Evolutionary conservation across 2,113 vertebrate genomes (phyloP).

Genomic region (Phasianus colchicus): DNA sequence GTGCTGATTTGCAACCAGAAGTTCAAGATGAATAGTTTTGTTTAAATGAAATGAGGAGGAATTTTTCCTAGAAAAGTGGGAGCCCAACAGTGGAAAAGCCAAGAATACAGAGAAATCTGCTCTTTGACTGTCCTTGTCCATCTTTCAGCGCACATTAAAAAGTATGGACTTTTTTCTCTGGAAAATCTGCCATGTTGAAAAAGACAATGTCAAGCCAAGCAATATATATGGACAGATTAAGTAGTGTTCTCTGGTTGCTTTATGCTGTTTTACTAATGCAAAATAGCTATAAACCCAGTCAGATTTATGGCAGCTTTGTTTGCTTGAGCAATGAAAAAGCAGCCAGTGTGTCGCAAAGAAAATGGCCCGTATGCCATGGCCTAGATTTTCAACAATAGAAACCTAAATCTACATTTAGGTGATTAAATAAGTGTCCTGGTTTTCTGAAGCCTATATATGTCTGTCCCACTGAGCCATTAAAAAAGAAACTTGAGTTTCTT

Average conservation of each 20-base stretch:
- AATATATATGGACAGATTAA: neutral
- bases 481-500: neutral
- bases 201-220: neutral
- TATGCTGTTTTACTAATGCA: neutral
- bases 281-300: neutral
- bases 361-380: conserved; percentile 1
- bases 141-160: neutral
- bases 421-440: conserved; percentile 40
- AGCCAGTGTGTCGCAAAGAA: neutral
- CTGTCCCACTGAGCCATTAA: neutral
- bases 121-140: neutral
- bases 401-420: conserved; percentile 15
- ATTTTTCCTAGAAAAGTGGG: neutral
- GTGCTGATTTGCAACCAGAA: conserved; percentile 10
- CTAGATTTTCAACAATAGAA: conserved; percentile 41
- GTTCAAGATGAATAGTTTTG: neutral
- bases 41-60: conserved; percentile 5
- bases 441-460: conserved; percentile 12
- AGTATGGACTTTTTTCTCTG: neutral
- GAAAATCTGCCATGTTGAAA: neutral
- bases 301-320: conserved; percentile 45
- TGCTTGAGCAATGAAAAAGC: conserved; percentile 24
- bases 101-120: neutral
- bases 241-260: neutral
- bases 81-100: neutral